phyloP scores from a whole-genome alignment of 2,113 vertebrate genomes.

The Podarcis raffonei region DNA sequence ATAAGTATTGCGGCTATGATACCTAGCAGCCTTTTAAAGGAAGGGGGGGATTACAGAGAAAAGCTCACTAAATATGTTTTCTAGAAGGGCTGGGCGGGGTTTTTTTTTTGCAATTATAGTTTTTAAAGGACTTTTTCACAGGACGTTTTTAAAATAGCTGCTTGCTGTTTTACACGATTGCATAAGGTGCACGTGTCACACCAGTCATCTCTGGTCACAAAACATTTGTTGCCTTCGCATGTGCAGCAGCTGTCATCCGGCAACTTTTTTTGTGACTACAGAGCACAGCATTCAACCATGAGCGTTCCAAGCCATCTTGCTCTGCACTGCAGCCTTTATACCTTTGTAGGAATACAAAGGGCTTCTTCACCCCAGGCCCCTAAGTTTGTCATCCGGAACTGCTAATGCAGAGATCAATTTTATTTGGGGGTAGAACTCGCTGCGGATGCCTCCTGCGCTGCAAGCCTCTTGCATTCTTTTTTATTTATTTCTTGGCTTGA shows the following conservation, averaged over 20 bases:
- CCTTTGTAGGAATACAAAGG: constrained; percentile 12
- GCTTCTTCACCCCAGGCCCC: neutral
- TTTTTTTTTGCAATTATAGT: constrained; percentile 47
- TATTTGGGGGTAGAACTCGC: neutral
- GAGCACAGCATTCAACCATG: constrained; percentile 30
- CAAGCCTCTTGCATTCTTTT: neutral
- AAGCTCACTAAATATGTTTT: constrained; percentile 23
- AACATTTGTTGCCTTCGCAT: constrained; percentile 78
- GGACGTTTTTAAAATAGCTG: constrained; percentile 73
- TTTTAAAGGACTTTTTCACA: constrained; percentile 62
- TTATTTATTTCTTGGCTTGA: neutral
- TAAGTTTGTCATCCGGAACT: neutral
- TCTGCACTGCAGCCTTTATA: constrained; percentile 29
- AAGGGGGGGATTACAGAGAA: neutral
- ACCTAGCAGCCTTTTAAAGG: neutral
- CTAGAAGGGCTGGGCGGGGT: constrained; percentile 27
- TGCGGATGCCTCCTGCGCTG: neutral
- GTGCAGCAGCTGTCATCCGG: constrained; percentile 73
- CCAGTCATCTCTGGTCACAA: constrained; percentile 76
- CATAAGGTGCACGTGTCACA: constrained; percentile 73
- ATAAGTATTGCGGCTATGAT: neutral
- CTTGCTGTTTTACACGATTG: constrained; percentile 60
- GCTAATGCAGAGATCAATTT: neutral
- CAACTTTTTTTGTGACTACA: constrained; percentile 62
- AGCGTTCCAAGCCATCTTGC: constrained; percentile 43